phyloP scores from a whole-genome alignment of 2,113 vertebrate genomes.

The Hiodon tergisus region DNA sequence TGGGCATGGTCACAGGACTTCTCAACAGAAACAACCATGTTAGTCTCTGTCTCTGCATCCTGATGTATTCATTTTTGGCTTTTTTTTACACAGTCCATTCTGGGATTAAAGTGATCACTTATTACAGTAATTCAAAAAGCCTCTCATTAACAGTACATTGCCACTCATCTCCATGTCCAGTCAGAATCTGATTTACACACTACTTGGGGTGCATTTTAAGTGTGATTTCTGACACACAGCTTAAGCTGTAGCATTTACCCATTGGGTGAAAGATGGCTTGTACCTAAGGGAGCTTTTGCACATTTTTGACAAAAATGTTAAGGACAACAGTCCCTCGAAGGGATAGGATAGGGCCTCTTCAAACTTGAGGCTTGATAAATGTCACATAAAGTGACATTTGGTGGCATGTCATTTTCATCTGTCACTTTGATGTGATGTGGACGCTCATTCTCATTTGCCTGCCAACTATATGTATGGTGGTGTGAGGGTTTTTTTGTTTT shows the following conservation, averaged over 20 bases:
- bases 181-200: not conserved
- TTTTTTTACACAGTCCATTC: no score
- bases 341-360: not conserved
- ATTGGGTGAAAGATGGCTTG: not conserved
- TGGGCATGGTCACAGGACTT: no score
- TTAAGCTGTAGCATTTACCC: not conserved
- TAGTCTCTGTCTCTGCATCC: not conserved
- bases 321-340: not conserved
- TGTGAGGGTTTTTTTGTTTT: not conserved
- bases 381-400: conserved; percentile 45
- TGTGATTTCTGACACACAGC: not conserved
- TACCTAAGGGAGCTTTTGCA: not conserved
- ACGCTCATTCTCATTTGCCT: conserved; percentile 41
- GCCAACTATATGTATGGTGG: conserved; percentile 22
- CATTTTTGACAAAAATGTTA: not conserved
- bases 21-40: no score
- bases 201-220: not conserved
- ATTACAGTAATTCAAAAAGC: no score
- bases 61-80: no score
- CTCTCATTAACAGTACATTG: no score
- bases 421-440: conserved; percentile 47
- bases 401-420: conserved; percentile 44
- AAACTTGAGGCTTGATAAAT: conserved; percentile 44
- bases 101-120: no score
- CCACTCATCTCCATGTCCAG: not conserved